phyloP scores from a whole-genome alignment of 2,797 vertebrate genomes.

The Tauraco hartlaubi region DNA sequence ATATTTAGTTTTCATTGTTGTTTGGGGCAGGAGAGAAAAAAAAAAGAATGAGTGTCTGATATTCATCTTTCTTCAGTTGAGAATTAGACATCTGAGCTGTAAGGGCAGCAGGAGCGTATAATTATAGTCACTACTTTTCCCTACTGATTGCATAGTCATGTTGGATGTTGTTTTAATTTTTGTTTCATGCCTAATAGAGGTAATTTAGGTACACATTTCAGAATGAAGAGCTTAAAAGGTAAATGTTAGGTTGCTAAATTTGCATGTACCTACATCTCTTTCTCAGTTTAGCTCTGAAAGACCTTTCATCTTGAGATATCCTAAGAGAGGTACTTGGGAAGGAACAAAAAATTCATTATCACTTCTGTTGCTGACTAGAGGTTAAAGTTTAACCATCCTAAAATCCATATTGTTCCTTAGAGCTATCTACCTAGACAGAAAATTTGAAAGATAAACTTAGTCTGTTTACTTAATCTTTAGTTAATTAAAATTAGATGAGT shows the following conservation, averaged over 20 bases:
- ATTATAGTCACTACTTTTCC: not conserved
- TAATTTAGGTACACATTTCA: not conserved
- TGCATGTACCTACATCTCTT: not conserved
- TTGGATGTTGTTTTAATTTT: not conserved
- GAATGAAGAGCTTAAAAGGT: not conserved
- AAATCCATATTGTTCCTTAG: not conserved
- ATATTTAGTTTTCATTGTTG: not conserved
- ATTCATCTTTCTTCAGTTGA: not conserved
- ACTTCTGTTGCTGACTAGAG: not conserved
- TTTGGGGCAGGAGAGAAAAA: fast-evolving
- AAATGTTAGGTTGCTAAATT: not conserved
- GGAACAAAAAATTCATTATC: not conserved
- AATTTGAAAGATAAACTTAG: not conserved
- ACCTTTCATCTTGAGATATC: not conserved
- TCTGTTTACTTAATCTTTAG: not conserved
- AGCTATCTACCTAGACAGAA: not conserved
- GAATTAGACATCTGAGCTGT: not conserved
- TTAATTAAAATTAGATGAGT: not conserved
- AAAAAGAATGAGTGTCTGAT: not conserved
- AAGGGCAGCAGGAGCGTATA: not conserved
- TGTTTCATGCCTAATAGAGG: not conserved
- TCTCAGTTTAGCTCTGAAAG: not conserved
- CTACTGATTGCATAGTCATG: not conserved
- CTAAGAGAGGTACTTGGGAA: not conserved
- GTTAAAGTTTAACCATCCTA: not conserved